Percentiles rank a stretch among this genome's conserved stretches.
Conservation (phyloP, 2,888 invertebrate genomes). For the Gibbula magus region DNA sequence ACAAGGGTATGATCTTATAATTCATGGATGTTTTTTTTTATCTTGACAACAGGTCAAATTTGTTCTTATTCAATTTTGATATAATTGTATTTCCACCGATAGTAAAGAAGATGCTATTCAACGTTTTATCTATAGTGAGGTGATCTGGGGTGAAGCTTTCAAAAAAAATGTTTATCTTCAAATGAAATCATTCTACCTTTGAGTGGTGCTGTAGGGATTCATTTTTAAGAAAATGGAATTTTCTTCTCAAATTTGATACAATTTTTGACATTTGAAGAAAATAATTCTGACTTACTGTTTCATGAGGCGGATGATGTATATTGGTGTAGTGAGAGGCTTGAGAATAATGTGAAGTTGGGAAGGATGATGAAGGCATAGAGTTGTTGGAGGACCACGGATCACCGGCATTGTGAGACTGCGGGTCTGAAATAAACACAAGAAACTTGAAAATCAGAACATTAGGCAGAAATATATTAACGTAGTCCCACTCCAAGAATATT, state of each 20-base stretch:
- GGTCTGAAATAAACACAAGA: slow-evolving; percentile 44
- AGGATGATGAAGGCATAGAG: slow-evolving; percentile 68
- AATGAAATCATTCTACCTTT: too few species aligned
- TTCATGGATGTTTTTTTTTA: too few species aligned
- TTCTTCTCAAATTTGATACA: too few species aligned
- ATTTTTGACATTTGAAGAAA: too few species aligned
- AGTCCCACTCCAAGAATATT: too few species aligned
- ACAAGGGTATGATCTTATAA: too few species aligned
- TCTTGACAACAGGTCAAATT: too few species aligned
- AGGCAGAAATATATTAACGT: too few species aligned
- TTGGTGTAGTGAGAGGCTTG: slow-evolving; percentile 73
- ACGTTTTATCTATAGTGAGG: background rate
- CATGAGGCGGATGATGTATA: slow-evolving; percentile 70
- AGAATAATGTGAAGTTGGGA: slow-evolving; percentile 72
- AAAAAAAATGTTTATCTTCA: background rate
- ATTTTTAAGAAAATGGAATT: too few species aligned
- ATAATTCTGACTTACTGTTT: slow-evolving; percentile 58
- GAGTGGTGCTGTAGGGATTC: too few species aligned
- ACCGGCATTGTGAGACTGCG: slow-evolving; percentile 47
- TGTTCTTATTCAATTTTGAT: background rate
- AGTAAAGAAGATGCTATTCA: background rate
- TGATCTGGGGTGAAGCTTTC: background rate
- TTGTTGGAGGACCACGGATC: slow-evolving; percentile 72
- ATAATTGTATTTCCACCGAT: too few species aligned
- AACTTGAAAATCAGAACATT: too few species aligned